Evolutionary conservation across 2,113 vertebrate species (phyloP).

Genomic region (Phylloscopus trochilus): DNA sequence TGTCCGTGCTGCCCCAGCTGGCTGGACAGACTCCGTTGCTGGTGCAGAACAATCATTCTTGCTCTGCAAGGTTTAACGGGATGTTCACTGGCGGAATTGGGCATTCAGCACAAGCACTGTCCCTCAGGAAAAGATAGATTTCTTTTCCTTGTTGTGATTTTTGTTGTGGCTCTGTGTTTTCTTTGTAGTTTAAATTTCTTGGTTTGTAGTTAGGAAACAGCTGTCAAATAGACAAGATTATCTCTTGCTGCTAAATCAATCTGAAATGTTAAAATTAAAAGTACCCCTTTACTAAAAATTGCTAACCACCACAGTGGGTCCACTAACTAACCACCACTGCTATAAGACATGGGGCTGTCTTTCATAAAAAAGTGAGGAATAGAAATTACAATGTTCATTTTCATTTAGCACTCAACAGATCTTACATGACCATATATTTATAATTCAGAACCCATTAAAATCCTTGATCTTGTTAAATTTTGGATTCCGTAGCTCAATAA

Average conservation of each 20-base stretch:
- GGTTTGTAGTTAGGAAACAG: not conserved
- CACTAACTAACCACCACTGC: not conserved
- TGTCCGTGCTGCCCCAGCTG: not conserved
- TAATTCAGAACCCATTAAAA: not conserved
- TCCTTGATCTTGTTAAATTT: not conserved
- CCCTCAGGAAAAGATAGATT: not conserved
- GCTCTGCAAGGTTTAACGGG: not conserved
- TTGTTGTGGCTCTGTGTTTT: not conserved
- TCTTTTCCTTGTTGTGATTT: not conserved
- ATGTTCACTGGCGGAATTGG: not conserved
- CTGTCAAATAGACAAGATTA: not conserved
- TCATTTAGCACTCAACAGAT: not conserved
- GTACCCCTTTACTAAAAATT: not conserved
- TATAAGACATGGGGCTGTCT: not conserved
- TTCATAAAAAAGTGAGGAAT: not conserved
- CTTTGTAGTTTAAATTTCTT: not conserved
- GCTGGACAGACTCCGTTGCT: not conserved
- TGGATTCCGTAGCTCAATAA: not conserved
- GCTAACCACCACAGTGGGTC: not conserved
- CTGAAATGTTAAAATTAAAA: not conserved
- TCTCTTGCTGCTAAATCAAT: not conserved
- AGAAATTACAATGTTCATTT: slow-evolving; percentile 2
- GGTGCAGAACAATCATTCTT: not conserved
- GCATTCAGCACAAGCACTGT: not conserved
- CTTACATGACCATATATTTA: not conserved